Percentiles rank a stretch among this genome's conserved stretches.
Conservation (phyloP, 30 jellyfish, hydroid and myxozoan genomes). For the Aurelia aurita region DNA sequence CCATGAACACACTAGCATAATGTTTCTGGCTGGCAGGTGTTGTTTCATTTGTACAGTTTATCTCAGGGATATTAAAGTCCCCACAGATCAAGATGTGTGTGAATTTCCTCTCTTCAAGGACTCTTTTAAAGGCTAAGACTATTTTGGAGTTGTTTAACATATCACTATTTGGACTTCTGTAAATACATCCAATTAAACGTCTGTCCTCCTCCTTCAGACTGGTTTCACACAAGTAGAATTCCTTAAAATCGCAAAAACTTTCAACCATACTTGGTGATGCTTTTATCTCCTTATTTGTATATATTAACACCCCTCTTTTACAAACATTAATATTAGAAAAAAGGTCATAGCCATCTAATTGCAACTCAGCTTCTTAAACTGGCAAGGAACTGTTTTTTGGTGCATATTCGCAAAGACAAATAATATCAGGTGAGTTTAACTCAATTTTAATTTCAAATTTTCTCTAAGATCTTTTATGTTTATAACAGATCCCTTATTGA, state of each 20-base stretch:
- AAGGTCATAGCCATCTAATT: constrained; percentile 40
- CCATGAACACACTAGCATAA: constrained; percentile 48
- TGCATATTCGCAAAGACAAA: constrained; percentile 27
- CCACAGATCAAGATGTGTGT: constrained; percentile 50
- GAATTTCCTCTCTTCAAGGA: constrained; percentile 4
- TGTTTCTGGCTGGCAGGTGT: constrained; percentile 54
- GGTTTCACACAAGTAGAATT: constrained; percentile 40
- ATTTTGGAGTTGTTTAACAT: constrained; percentile 34
- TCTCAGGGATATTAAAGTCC: constrained; percentile 47
- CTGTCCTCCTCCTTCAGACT: constrained; percentile 40
- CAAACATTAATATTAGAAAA: constrained; percentile 10
- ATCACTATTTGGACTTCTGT: constrained; percentile 47
- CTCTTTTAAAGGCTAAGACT: constrained; percentile 43
- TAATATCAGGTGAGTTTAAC: constrained; percentile 25
- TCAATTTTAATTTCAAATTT: too few relatives aligned
- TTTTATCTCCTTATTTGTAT: constrained; percentile 13
- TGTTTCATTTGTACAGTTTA: constrained; percentile 38
- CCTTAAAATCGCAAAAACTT: constrained; percentile 35
- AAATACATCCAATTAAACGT: constrained; percentile 36
- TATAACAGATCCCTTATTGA: too few relatives aligned
- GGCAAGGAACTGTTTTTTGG: constrained; percentile 46
- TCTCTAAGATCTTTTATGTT: too few relatives aligned
- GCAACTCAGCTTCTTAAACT: constrained; percentile 38
- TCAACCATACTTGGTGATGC: constrained; percentile 45
- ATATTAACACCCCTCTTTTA: constrained; percentile 46